Conservation (phyloP, 2,113 vertebrate genomes). For the Grammomys surdaster region DNA sequence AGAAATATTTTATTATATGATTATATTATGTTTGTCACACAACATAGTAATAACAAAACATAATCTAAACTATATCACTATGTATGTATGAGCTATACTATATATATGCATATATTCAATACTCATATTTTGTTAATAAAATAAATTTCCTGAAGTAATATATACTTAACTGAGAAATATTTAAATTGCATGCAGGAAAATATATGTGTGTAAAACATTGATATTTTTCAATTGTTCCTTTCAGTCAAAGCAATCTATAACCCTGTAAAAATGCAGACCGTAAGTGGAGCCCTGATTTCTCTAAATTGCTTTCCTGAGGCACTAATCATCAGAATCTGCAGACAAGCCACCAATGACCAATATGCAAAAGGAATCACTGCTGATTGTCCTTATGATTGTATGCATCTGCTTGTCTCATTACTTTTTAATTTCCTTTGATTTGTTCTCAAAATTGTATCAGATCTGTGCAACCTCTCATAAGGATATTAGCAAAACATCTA, state of each 20-base stretch:
- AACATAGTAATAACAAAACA: neutral
- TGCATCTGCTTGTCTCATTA: constrained; percentile 69
- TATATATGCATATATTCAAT: neutral
- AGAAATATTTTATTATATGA: neutral
- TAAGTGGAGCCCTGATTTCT: constrained; percentile 71
- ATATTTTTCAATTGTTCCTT: constrained; percentile 23
- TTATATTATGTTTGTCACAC: neutral
- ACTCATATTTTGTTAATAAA: neutral
- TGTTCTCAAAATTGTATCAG: constrained; percentile 55
- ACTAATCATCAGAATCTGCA: constrained; percentile 59
- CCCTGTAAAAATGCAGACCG: neutral
- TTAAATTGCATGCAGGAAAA: constrained; percentile 1
- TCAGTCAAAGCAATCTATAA: constrained; percentile 33
- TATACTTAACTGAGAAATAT: constrained; percentile 22
- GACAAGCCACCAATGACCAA: constrained; percentile 14
- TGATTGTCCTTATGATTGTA: constrained; percentile 62
- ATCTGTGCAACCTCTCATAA: constrained; percentile 60
- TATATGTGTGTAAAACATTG: neutral
- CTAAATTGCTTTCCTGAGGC: constrained; percentile 65
- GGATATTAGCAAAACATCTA: constrained; percentile 69
- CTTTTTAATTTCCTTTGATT: constrained; percentile 65
- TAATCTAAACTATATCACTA: neutral
- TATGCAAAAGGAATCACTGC: constrained; percentile 16
- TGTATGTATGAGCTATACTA: neutral
- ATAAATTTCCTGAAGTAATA: neutral